Conservation (phyloP, 2,888 invertebrate genomes). For the Heteropelma amictum region DNA sequence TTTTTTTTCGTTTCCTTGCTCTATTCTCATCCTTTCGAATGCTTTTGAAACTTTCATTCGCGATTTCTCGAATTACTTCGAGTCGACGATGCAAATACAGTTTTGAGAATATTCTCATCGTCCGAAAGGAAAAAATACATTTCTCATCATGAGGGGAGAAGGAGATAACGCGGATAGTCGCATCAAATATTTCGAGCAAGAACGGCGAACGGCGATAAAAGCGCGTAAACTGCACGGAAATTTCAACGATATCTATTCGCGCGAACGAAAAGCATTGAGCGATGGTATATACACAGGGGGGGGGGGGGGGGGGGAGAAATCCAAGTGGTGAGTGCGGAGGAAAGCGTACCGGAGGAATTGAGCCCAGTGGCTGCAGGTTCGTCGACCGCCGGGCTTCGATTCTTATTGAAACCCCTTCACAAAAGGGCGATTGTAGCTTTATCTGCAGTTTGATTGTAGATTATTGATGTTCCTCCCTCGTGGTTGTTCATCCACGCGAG, state of each 20-base stretch:
- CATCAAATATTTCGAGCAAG: constrained; percentile 3
- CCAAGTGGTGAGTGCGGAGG: constrained; percentile 22
- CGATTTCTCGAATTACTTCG: no score
- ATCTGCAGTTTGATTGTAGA: constrained; percentile 78
- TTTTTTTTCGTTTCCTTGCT: not conserved
- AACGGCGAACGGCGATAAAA: not conserved
- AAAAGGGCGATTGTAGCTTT: constrained; percentile 76
- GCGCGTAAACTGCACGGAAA: constrained; percentile 29
- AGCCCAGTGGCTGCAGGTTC: constrained; percentile 54
- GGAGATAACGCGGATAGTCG: constrained; percentile 13
- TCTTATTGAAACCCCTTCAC: constrained; percentile 77
- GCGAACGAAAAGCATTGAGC: constrained; percentile 19
- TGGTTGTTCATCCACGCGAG: constrained; percentile 73
- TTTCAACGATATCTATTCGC: constrained; percentile 32
- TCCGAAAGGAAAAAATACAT: no score
- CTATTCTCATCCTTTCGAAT: no score
- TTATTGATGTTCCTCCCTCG: constrained; percentile 76
- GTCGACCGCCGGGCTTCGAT: constrained; percentile 69
- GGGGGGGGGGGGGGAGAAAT: not conserved
- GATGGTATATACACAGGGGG: not conserved
- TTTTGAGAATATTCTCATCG: no score
- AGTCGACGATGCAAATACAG: no score
- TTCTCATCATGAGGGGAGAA: no score
- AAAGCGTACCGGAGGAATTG: constrained; percentile 18
- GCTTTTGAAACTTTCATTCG: no score